phyloP scores from a whole-genome alignment of 2,888 invertebrate species.

The Philereme transversata region DNA sequence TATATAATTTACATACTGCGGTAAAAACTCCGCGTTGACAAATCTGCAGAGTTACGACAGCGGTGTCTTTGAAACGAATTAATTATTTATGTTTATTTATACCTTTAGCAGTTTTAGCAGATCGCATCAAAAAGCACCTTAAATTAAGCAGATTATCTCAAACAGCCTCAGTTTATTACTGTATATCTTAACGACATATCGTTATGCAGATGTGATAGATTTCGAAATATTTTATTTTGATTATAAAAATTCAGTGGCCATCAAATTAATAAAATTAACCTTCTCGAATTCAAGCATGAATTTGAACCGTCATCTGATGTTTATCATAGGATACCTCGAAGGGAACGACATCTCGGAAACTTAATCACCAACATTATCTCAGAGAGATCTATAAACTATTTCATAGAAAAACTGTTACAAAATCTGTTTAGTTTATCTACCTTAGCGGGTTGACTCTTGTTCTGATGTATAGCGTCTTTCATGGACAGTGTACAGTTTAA shows the following conservation, averaged over 20 bases:
- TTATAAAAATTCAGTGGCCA: conserved; percentile 32
- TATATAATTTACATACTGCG: conserved; percentile 58
- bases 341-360: conserved; percentile 32
- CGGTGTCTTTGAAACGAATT: conserved; percentile 18
- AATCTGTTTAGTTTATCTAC: conserved; percentile 9
- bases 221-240: conserved; percentile 33
- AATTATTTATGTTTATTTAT: conserved; percentile 30
- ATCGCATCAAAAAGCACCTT: conserved; percentile 20
- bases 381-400: conserved; percentile 32
- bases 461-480: conserved; percentile 10
- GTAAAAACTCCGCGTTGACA: conserved; percentile 27
- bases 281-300: conserved; percentile 28
- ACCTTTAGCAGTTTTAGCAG: conserved; percentile 22
- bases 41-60: conserved; percentile 19
- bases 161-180: conserved; percentile 21
- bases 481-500: conserved; percentile 46
- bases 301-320: conserved; percentile 30
- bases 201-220: conserved; percentile 35
- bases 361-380: conserved; percentile 36
- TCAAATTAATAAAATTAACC: conserved; percentile 42
- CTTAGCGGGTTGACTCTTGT: conserved; percentile 6
- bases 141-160: conserved; percentile 34
- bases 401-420: conserved; percentile 30
- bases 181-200: conserved; percentile 29
- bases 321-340: conserved; percentile 31